Evolutionary conservation across 2,113 vertebrate genomes (phyloP).

Genomic region (Hoplias malabaricus): DNA sequence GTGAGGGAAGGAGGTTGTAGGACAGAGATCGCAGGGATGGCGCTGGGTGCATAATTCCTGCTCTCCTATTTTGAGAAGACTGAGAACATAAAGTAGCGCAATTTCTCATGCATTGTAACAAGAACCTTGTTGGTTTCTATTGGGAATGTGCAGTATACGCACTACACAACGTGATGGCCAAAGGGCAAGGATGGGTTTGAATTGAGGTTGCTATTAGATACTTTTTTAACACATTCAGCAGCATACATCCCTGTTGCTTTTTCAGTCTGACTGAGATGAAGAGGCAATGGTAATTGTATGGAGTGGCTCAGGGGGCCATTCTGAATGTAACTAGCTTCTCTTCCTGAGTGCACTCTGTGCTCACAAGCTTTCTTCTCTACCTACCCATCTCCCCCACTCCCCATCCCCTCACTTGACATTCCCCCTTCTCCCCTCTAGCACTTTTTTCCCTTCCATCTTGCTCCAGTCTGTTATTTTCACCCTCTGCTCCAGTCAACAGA

Average conservation of each 20-base stretch:
- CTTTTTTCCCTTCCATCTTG: constrained; percentile 21
- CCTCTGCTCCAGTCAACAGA: constrained; percentile 47
- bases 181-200: background rate
- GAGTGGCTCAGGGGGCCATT: background rate
- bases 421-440: background rate
- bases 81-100: background rate
- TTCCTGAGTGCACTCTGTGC: background rate
- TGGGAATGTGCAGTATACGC: background rate
- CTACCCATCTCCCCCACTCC: constrained; percentile 1
- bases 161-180: background rate
- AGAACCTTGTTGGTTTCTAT: background rate
- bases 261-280: constrained; percentile 11
- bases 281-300: constrained; percentile 8
- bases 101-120: background rate
- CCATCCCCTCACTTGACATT: background rate
- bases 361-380: background rate
- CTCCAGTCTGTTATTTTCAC: constrained; percentile 58
- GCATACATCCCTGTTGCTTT: background rate
- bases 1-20: background rate
- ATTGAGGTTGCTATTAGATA: background rate
- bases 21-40: background rate
- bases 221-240: background rate
- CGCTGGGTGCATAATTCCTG: background rate
- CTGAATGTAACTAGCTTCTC: background rate
- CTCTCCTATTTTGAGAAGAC: background rate